A percentile compares a stretch with the other conserved stretches of the same genome.
phyloP scores from a whole-genome alignment of 2,113 vertebrate genomes.

The Pongo pygmaeus region DNA sequence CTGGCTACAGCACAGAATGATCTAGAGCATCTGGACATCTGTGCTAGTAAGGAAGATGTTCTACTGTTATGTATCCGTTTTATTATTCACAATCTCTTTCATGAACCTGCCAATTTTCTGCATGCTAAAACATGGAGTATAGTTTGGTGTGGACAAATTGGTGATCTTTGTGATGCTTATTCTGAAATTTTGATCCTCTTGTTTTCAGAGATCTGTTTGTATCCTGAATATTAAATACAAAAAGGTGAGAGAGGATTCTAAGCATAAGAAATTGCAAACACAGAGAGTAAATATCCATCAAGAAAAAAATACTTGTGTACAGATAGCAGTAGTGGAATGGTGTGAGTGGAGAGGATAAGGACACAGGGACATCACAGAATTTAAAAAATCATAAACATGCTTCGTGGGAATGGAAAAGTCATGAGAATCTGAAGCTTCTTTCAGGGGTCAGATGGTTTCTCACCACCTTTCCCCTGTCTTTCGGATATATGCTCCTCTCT shows the following conservation, averaged over 20 bases:
- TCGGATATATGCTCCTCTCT: neutral
- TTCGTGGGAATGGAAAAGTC: neutral
- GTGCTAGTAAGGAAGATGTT: neutral
- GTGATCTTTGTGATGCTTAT: neutral
- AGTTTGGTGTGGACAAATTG: neutral
- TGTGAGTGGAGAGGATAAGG: neutral
- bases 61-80: neutral
- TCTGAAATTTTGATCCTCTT: slow-evolving; percentile 10
- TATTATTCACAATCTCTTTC: neutral
- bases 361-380: neutral
- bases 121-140: neutral
- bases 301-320: neutral
- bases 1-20: neutral
- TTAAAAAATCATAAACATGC: neutral
- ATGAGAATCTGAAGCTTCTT: neutral
- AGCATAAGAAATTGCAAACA: slow-evolving; percentile 37
- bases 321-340: neutral
- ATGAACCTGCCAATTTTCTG: neutral
- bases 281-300: slow-evolving; percentile 6
- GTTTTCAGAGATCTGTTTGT: slow-evolving; percentile 32
- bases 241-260: slow-evolving; percentile 15
- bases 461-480: neutral
- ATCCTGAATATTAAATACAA: slow-evolving; percentile 29
- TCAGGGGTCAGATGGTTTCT: neutral
- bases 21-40: neutral